Base-by-base conservation (phyloP, 2,888 invertebrate species). In the Aplocera efformata region DNA sequence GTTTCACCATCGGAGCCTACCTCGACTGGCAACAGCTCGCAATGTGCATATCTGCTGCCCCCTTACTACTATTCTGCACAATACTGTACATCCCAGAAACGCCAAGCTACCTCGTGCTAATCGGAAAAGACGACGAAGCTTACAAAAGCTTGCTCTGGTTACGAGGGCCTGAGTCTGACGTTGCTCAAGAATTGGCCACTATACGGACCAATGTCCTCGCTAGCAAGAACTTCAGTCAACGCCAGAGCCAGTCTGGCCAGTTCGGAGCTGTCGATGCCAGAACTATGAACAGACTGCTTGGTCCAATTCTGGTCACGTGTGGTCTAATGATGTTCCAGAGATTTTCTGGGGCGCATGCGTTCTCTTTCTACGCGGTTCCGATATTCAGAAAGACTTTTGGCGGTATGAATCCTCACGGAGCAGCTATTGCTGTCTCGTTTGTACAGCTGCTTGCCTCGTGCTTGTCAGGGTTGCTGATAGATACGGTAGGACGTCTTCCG, bases 301-400 rank as follows among this genome's bases (percentile, higher is more conserved):
- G 93, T 50, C 96, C 97, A 7, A 91, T 95, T 30, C 79, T 94
- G 44, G 94, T 96, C 36, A 94, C 96, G 1, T 94, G 96, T 67
- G 94, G 94, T 10, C 88, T 97, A 53, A 96, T 96, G 96, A 93
- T 96, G 82, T 96, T 97, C 69, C 97, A 96, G 70, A 90, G 96
- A 42, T 93, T 94, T 62, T 89, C 94, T 25, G 96, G 96, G 7
- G 95, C 94, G 22, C 94, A 95, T 60, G 94, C 95, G 30, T 95
- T 96, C 72, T 94, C 93, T 54, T 95, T 94, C 71, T 96, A 96
- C 76, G 94, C 95, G 31, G 96, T 96, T 7, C 92, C 93, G 38
- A 96, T 97, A 60, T 96, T 97, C 73, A 90, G 94, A 50, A 93
- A 94, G 74, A 96, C 96, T 10, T 94, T 95, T 51, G 93, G 92